Percentiles rank a stretch among this genome's conserved stretches.
Evolutionary conservation across 2,797 vertebrate species (phyloP).

Genomic region (Melanotaenia trifasciata): DNA sequence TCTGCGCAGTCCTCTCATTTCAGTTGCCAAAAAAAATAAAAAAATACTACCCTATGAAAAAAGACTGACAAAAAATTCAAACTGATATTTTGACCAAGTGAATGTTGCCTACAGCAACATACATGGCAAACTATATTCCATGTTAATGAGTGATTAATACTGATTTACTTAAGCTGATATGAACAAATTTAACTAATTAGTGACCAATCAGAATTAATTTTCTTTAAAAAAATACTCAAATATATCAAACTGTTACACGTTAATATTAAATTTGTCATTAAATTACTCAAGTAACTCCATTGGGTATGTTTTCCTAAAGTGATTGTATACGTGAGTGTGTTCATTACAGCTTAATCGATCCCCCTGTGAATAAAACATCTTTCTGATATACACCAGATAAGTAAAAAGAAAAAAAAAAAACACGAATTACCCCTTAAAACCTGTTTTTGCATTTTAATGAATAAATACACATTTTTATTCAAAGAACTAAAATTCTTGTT

Average conservation of each 20-base stretch:
- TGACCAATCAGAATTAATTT: background rate
- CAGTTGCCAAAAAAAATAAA: background rate
- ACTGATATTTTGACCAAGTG: background rate
- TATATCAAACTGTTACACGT: background rate
- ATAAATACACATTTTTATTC: too few species aligned
- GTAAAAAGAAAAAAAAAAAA: background rate
- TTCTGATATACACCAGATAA: constrained; percentile 21
- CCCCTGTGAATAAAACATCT: background rate
- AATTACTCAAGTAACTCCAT: rapidly evolving
- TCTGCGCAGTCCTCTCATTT: background rate
- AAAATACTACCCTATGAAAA: background rate
- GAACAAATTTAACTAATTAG: background rate
- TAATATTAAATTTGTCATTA: background rate
- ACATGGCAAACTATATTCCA: background rate
- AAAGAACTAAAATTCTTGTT: too few species aligned
- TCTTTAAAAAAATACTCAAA: background rate
- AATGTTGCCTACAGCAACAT: background rate
- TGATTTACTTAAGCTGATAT: background rate
- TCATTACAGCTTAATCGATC: background rate
- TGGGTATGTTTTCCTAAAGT: background rate
- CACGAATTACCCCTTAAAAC: constrained; percentile 2
- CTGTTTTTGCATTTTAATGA: background rate
- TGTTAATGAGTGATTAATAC: background rate
- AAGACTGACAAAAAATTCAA: background rate
- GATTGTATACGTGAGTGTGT: constrained; percentile 12